Evolutionary conservation across 2,888 invertebrate species (phyloP).

Genomic region (Itoplectis maculator): DNA sequence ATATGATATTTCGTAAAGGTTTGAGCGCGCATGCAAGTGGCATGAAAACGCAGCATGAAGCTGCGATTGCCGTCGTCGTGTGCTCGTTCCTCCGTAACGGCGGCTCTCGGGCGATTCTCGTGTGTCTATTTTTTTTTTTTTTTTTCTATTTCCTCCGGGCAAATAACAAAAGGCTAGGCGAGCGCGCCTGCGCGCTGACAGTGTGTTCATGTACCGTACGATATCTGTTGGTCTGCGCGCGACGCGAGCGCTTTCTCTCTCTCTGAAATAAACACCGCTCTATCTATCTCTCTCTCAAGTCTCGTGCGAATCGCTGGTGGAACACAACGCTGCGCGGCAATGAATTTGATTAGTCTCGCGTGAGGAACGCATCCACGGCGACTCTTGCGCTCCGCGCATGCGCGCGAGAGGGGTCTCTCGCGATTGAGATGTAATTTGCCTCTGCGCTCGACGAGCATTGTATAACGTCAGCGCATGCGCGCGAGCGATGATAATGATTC

Average conservation of each 20-base stretch:
- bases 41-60: too few relatives aligned
- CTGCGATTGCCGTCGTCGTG: too few relatives aligned
- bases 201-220: slow-evolving; percentile 18
- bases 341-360: slow-evolving; percentile 71
- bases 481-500: slow-evolving; percentile 64
- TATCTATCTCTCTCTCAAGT: too few relatives aligned
- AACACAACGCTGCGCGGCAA: slow-evolving; percentile 67
- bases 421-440: slow-evolving; percentile 69
- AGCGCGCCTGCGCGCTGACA: neutral
- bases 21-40: neutral
- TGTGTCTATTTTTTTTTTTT: too few relatives aligned
- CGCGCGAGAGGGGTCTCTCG: slow-evolving; percentile 23
- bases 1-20: too few relatives aligned
- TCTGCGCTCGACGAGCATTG: slow-evolving; percentile 65
- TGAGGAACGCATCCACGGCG: slow-evolving; percentile 64
- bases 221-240: slow-evolving; percentile 16
- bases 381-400: slow-evolving; percentile 15
- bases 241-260: slow-evolving; percentile 8
- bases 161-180: slow-evolving; percentile 41
- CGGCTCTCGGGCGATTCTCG: slow-evolving; percentile 11
- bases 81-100: too few relatives aligned
- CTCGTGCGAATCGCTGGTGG: slow-evolving; percentile 21
- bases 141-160: slow-evolving; percentile 20
- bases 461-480: too few relatives aligned
- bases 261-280: too few relatives aligned